Conservation (phyloP, 2,113 vertebrate genomes). For the Notarius quadriscutis region DNA sequence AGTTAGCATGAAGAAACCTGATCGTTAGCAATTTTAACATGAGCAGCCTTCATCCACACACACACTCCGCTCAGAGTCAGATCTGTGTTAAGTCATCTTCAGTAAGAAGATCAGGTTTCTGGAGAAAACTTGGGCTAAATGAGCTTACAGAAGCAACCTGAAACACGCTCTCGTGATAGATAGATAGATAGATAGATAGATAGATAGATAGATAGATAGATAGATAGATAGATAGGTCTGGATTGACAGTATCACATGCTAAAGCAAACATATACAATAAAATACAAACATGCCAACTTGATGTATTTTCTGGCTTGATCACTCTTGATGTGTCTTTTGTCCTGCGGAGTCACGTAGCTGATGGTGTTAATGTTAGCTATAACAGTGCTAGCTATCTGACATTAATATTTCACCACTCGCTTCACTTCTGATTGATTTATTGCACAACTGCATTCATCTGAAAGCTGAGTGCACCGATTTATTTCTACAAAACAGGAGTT, state of each 20-base stretch:
- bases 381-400: not conserved
- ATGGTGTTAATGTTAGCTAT: too few relatives aligned
- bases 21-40: not conserved
- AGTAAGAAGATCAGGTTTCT: conserved; percentile 70
- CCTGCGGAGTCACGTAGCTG: not conserved
- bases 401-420: not conserved
- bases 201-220: too few relatives aligned
- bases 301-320: not conserved
- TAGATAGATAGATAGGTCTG: too few relatives aligned
- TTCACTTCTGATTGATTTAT: not conserved
- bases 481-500: not conserved
- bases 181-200: too few relatives aligned
- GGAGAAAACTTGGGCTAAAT: conserved; percentile 16
- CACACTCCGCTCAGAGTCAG: conserved; percentile 66
- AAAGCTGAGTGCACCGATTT: not conserved
- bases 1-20: not conserved
- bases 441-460: not conserved
- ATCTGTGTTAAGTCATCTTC: conserved; percentile 74
- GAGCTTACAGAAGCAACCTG: not conserved
- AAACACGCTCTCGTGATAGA: not conserved
- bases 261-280: not conserved
- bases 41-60: not conserved
- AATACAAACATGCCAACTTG: not conserved
- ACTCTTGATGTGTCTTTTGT: not conserved
- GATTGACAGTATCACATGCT: not conserved